phyloP scores from a whole-genome alignment of 2,113 vertebrate species.

The Astur gentilis region DNA sequence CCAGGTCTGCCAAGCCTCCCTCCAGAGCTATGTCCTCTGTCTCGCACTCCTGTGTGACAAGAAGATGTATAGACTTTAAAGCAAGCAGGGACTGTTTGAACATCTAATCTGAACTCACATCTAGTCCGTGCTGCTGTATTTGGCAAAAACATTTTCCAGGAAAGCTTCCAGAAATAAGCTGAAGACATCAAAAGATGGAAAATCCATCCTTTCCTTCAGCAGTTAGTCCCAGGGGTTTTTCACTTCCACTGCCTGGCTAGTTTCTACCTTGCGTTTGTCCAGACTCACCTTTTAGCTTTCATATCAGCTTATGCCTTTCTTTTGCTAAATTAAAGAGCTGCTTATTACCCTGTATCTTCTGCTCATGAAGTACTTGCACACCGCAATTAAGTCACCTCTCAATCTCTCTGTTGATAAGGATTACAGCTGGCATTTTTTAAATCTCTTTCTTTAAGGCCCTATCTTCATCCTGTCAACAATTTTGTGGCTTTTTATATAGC shows the following conservation, averaged over 20 bases:
- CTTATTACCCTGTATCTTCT: not conserved
- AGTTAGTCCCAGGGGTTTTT: not conserved
- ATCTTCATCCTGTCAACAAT: not conserved
- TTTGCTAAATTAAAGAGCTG: not conserved
- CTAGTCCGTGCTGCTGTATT: slow-evolving; percentile 38
- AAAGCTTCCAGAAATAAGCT: slow-evolving; percentile 29
- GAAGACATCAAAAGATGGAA: slow-evolving; percentile 18
- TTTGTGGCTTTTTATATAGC: not conserved
- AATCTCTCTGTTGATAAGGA: not conserved
- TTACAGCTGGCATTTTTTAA: not conserved
- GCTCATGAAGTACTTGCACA: not conserved
- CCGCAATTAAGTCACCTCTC: not conserved
- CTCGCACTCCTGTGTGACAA: not conserved
- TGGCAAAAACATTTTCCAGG: slow-evolving; percentile 6
- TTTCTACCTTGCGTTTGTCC: slow-evolving; percentile 1
- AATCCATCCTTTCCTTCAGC: not conserved
- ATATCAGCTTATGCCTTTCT: not conserved
- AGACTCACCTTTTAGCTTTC: not conserved
- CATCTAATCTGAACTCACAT: slow-evolving; percentile 23
- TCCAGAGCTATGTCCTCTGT: not conserved
- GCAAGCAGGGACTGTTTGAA: not conserved
- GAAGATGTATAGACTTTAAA: not conserved
- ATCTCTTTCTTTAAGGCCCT: not conserved
- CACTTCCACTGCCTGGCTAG: not conserved
- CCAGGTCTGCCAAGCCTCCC: not conserved